A percentile compares a stretch with the other conserved stretches of the same genome.
Conservation (phyloP, 1,140 invertebrate species). For the Drosophila prosaltans region DNA sequence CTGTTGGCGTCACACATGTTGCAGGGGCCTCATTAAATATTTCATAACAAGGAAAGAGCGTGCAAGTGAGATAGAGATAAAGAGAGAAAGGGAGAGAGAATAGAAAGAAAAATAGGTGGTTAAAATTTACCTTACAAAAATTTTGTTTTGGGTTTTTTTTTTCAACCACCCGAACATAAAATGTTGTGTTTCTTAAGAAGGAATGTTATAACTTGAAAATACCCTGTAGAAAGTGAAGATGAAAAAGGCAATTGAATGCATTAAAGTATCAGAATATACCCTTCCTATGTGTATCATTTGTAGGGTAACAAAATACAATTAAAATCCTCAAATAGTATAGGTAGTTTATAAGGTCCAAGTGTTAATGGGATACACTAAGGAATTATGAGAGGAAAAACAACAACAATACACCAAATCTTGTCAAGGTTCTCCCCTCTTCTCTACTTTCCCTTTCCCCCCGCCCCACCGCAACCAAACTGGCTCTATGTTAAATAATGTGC, state of each 20-base stretch:
- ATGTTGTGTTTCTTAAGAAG: background rate
- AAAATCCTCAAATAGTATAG: constrained; percentile 20
- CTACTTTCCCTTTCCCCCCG: background rate
- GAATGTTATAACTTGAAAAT: background rate
- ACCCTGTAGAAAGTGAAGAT: too few species aligned
- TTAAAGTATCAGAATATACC: background rate
- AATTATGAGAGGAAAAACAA: constrained; percentile 46
- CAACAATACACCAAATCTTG: constrained; percentile 44
- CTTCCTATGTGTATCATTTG: background rate
- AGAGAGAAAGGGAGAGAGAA: background rate
- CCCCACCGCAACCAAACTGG: background rate
- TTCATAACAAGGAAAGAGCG: constrained; percentile 55
- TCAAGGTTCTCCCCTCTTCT: constrained; percentile 5
- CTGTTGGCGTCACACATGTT: constrained; percentile 35
- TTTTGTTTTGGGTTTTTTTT: background rate
- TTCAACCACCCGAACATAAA: background rate
- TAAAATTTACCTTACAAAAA: constrained; percentile 56
- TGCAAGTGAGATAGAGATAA: background rate
- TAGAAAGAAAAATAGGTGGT: constrained; percentile 19
- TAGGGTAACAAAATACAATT: constrained; percentile 4
- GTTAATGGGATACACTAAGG: constrained; percentile 68
- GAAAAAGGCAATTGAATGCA: too few species aligned
- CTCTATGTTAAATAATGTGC: constrained; percentile 63
- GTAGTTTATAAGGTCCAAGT: constrained; percentile 42
- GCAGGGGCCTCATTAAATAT: constrained; percentile 65